These are phyloP conservation scores for Natrix natrix DNA, from an alignment of 2,797 vertebrate species.

Conservation along the genomic window DNA sequence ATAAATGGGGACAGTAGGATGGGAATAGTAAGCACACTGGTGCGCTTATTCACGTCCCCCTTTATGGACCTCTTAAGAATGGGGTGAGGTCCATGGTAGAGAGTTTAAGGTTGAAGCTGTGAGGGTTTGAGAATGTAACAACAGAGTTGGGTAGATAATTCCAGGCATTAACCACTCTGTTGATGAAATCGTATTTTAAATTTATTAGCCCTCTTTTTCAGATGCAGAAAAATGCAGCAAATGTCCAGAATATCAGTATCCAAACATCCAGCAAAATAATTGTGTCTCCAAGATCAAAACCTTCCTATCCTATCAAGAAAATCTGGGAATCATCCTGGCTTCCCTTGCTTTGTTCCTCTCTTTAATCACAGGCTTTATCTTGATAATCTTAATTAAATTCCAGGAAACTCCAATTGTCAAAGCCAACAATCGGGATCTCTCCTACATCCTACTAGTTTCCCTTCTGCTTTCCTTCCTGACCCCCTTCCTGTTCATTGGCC, in stretches of 20 bases:
- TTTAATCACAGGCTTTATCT: background rate
- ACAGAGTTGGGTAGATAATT: too few species aligned
- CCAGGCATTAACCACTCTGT: too few species aligned
- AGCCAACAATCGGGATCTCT: background rate
- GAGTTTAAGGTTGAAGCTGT: too few species aligned
- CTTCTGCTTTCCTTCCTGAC: background rate
- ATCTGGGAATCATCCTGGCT: background rate
- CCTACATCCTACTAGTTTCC: background rate
- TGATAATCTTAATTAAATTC: background rate
- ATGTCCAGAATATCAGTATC: background rate
- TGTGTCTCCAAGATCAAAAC: background rate
- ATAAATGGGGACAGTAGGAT: too few species aligned
- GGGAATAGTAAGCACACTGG: too few species aligned
- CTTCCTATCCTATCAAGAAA: background rate
- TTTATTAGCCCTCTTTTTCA: background rate
- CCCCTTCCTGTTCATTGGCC: background rate
- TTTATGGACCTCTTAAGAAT: too few species aligned
- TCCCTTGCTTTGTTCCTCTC: background rate
- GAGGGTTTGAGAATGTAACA: too few species aligned
- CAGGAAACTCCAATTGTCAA: background rate
- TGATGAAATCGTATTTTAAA: too few species aligned
- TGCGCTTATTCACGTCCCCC: too few species aligned
- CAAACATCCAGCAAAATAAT: background rate
- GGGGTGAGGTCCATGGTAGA: too few species aligned
- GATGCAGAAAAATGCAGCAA: background rate